Evolutionary conservation across 2,113 vertebrate genomes (phyloP), one percentile per base, ranked within the genome.

Genomic region (Acrocephalus kingi): DNA sequence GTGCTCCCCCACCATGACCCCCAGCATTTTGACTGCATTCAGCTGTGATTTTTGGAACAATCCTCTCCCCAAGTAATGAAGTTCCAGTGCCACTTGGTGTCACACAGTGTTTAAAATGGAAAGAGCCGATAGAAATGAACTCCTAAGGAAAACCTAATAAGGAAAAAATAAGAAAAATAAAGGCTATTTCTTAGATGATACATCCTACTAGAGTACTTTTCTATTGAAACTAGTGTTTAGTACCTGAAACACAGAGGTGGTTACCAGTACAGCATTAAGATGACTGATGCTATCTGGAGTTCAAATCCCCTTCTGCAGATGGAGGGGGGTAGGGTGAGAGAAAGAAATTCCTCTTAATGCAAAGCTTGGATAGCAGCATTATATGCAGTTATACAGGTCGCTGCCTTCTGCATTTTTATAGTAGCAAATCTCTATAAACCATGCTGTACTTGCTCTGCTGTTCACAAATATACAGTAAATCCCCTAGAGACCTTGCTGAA

Each of bases 351-450:
- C 24, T 73, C 56, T 89, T 68, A 94, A 92, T 68, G 72, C 62
- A 87, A 87, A 93, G 33, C 59, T 89, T 93, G 62, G 64, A 59
- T 81, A 93, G 54, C 75, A 92, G n/a, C 51, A 71, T 93, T 58
- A 68, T 59, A 84, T 76, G 61, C 74, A 84, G 68, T 90, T 88
- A 91, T 76, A 67, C 89, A 93, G 54, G 73, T 96, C 22, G 3
- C 69, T 92, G 79, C 73, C 41, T 97, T 89, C 79, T 94, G 66
- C 80, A 89, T 95, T 92, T 95, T 95, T 80, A 75, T 74, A 58
- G n/a, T 17, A 66, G 71, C 24, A 85, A 94, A 95, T 95, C 76
- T 84, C 80, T 63, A 87, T 75, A 94, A 93, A 79, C 30, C 48
- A 31, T 43, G 43, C 71, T 68, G 71, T 49, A 80, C 68, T 89